Conservation (phyloP, 1,140 invertebrate genomes). For the Drosophila grimshawi region DNA sequence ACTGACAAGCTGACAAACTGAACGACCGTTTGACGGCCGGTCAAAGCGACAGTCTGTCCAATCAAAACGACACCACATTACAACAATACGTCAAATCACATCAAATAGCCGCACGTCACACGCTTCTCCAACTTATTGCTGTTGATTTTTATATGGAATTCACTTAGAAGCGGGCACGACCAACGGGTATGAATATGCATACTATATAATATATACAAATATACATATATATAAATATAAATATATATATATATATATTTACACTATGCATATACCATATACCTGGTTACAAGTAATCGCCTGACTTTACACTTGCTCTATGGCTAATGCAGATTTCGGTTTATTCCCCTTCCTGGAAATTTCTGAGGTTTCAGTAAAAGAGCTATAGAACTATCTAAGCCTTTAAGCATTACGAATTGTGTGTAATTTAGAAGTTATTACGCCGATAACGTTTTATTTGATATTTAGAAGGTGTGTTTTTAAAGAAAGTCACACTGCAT, state of each 20-base stretch:
- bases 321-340: constrained; percentile 24
- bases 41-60: constrained; percentile 43
- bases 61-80: constrained; percentile 48
- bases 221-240: constrained; percentile 6
- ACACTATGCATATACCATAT: not conserved
- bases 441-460: not conserved
- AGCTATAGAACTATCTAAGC: constrained; percentile 35
- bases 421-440: not conserved
- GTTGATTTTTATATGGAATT: constrained; percentile 55
- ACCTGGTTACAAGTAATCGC: not conserved
- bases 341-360: constrained; percentile 15
- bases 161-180: constrained; percentile 17
- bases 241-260: not conserved
- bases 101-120: constrained; percentile 66
- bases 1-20: constrained; percentile 9
- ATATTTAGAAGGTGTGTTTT: not conserved
- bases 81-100: constrained; percentile 76
- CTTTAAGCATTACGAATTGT: constrained; percentile 21
- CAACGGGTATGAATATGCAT: constrained; percentile 23
- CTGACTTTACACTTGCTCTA: constrained; percentile 28
- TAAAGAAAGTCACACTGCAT: not conserved
- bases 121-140: constrained; percentile 17
- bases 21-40: constrained; percentile 17
- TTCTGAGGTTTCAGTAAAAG: constrained; percentile 7
- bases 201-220: constrained; percentile 4